Conservation (phyloP, 2,113 vertebrate genomes). For the Ptilonorhynchus violaceus region DNA sequence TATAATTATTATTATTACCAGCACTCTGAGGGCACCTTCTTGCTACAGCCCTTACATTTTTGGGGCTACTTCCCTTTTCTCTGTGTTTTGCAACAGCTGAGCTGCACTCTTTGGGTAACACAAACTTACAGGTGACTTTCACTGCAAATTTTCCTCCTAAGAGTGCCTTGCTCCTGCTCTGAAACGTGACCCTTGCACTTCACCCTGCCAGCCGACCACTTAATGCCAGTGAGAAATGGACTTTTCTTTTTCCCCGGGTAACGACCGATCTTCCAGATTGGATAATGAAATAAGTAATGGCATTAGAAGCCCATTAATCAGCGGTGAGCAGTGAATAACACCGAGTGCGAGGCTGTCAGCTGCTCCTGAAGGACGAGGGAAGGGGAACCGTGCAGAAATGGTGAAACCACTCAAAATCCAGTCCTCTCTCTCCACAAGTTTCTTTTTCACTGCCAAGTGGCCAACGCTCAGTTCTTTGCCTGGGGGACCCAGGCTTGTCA, state of each 20-base stretch:
- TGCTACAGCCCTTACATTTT: neutral
- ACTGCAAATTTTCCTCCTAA: neutral
- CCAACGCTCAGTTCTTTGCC: neutral
- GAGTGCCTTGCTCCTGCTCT: neutral
- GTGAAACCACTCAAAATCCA: neutral
- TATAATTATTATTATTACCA: neutral
- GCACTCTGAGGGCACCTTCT: neutral
- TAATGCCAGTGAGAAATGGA: neutral
- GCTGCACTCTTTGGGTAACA: neutral
- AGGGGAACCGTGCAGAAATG: neutral
- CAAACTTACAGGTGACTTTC: neutral
- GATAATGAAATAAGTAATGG: slow-evolving; percentile 21
- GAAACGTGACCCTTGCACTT: neutral
- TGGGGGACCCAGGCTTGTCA: neutral
- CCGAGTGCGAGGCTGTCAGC: neutral
- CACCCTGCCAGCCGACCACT: neutral
- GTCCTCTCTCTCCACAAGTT: neutral
- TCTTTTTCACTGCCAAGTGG: neutral
- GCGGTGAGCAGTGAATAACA: neutral
- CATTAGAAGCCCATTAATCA: slow-evolving; percentile 31
- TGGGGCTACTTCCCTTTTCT: neutral
- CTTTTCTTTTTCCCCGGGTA: neutral
- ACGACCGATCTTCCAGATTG: neutral
- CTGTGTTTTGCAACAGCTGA: neutral
- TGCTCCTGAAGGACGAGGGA: neutral